These are phyloP conservation scores for Nebria brevicollis DNA, from an alignment of 2,888 invertebrate genomes.

Conservation along the genomic window DNA sequence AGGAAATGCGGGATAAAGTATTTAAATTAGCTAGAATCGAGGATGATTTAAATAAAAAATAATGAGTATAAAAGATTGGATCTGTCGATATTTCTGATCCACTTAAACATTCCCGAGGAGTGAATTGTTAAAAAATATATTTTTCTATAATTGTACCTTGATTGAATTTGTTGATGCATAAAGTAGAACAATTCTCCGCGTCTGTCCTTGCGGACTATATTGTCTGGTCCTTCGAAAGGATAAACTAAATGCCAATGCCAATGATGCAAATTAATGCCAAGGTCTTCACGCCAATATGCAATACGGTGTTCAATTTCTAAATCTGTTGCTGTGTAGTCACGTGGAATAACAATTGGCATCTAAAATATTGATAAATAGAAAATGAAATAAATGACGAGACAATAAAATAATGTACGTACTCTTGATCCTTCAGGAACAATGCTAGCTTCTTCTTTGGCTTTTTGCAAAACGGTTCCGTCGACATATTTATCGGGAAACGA, in stretches of 20 bases:
- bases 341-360: constrained; percentile 75
- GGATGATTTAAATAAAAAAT: too few species aligned
- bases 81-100: too few species aligned
- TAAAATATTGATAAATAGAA: constrained; percentile 54
- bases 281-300: constrained; percentile 87
- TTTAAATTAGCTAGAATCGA: too few species aligned
- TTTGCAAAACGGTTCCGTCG: constrained; percentile 76
- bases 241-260: constrained; percentile 95
- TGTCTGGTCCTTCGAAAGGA: constrained; percentile 73
- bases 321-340: constrained; percentile 79
- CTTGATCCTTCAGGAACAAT: constrained; percentile 71
- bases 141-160: constrained; percentile 60
- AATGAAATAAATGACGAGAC: not conserved
- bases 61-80: too few species aligned
- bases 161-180: constrained; percentile 78
- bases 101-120: too few species aligned
- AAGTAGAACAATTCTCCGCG: constrained; percentile 84
- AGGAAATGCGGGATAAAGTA: too few species aligned
- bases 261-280: constrained; percentile 87
- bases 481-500: constrained; percentile 86
- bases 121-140: too few species aligned
- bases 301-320: constrained; percentile 81
- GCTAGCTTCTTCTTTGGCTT: constrained; percentile 76
- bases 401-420: constrained; percentile 61
- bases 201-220: constrained; percentile 78